Evolutionary conservation across 1,140 invertebrate species (phyloP), one percentile per base, ranked within the genome.

Genomic region (Drosophila lini): DNA sequence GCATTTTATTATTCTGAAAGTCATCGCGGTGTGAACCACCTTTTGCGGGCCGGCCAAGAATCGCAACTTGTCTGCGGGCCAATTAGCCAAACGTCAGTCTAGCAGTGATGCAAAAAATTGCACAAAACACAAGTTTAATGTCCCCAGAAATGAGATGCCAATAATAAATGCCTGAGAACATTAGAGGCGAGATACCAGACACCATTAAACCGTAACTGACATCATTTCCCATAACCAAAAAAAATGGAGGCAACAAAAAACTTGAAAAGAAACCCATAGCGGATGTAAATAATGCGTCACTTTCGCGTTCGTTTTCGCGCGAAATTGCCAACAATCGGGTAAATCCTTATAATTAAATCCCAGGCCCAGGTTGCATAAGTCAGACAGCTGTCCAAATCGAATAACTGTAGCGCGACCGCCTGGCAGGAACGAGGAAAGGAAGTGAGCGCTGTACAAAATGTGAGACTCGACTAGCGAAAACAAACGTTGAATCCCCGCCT

Each of bases 291-390:
- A 82, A 82, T 88, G 68, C 64, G 76, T 69, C 70, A 85, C 68
- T 81, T 78, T 74, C 73, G 74, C 74, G 64, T 77, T 76, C 74
- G 70, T 57, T 63, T 70, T 70, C 67, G 31, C 65, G 53, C 69
- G 34, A 73, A 73, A 73, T 71, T 71, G 69, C 67, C 69, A 48
- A 73, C 69, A 73, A 73, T 73, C 69, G n/a, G 69, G 67, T 55
- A 77, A 88, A 88, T 88, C 82, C 82, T 86, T 86, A 88, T 88
- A 84, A 88, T 86, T 86, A 86, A 74, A 77, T 57, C 61, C 32
- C 73, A 59, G 71, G 31, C 71, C 55, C 71, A 15, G 73, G 74
- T 77, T 77, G 74, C 74, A 76, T 77, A 73, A 73, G 42, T 19
- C 40, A 10, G 22, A 16, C 65, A 77, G 73, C 61, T 74, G 67